Base-by-base conservation (phyloP, 2,797 vertebrate genomes). In the Sparus aurata region DNA sequence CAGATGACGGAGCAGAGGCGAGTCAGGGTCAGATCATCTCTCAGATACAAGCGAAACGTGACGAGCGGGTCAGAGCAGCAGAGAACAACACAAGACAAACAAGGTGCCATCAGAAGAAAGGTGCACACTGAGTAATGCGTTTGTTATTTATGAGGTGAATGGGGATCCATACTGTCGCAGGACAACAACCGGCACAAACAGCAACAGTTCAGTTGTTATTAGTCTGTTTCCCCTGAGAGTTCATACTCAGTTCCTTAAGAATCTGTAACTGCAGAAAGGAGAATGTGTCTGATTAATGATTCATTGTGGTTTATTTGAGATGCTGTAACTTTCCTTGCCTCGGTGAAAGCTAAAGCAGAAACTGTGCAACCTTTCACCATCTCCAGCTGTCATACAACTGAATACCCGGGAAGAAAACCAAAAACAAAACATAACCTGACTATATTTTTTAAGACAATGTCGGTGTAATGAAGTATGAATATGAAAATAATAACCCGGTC, bases 1-100 rank as follows among this genome's bases (percentile, higher is more conserved):
- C 52, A 75, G 67, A 62, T 60, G 62, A 58, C 66, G 16, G 46
- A 25, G 22, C 45, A 27, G 77, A 55, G 38, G 64, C 69, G 27
- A 12, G 60, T 6, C 17, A 52, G 61, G 69, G 66, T 83, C 66
- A 79, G 63, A 73, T 75, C 6, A 60, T 64, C 45, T 73, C 50
- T 73, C 47, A 38, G 73, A 85, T 58, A 72, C 38, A 13, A 49
- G 25, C 1, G 18, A 18, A 70, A 68, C 6, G 13, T 60, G 60
- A n/a, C 1, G 61, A 68, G 77, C 22, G 8, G 25, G 50, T 76
- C 49, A 4, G 41, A 59, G 52, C 55, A 27, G 34, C 43, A 2
- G 55, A 55, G 59, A 25, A 12, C 38, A 77, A 59, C 69, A 50
- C 13, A 12, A 49, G 9, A 22, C 11, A 5, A 1, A 15, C 47